These are phyloP conservation scores for Euschistus heros DNA, from an alignment of 1,140 invertebrate species.

Conservation along the genomic window DNA sequence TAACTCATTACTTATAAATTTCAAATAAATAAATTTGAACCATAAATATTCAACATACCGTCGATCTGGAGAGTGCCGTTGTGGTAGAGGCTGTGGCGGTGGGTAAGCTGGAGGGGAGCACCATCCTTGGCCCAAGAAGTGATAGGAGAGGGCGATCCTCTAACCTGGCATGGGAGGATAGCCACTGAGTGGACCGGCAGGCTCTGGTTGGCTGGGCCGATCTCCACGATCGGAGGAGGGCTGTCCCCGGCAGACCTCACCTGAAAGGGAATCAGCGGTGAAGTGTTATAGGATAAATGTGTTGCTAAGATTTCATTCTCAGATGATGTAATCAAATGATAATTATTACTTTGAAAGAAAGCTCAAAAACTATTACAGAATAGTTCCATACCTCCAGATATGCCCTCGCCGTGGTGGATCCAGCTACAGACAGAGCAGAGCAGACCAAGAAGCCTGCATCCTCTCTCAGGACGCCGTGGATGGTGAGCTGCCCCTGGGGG, in stretches of 20 bases:
- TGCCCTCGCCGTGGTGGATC: conserved; percentile 67
- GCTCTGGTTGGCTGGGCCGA: conserved; percentile 83
- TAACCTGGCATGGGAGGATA: conserved; percentile 69
- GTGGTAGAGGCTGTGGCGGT: conserved; percentile 34
- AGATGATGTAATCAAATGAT: too few relatives aligned
- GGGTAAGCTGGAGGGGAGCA: conserved; percentile 42
- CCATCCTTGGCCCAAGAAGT: conserved; percentile 65
- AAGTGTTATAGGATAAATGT: too few relatives aligned
- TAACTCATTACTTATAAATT: too few relatives aligned
- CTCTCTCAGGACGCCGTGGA: conserved; percentile 61
- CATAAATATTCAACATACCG: conserved; percentile 40
- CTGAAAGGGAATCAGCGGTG: conserved; percentile 32
- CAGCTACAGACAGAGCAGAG: conserved; percentile 74
- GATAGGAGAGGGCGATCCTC: conserved; percentile 54
- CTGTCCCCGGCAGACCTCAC: conserved; percentile 65
- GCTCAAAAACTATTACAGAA: too few relatives aligned
- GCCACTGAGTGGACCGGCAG: conserved; percentile 68
- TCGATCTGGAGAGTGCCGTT: conserved; percentile 70
- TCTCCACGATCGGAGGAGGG: conserved; percentile 67
- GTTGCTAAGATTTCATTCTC: too few relatives aligned
- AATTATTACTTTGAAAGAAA: too few relatives aligned
- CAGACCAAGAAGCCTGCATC: conserved; percentile 81
- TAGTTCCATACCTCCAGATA: conserved; percentile 48
- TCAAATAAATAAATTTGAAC: neutral
- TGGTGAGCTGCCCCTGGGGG: conserved; percentile 61